Base-by-base conservation (phyloP, 2,888 invertebrate genomes). In the Aspidiotus rigidus region DNA sequence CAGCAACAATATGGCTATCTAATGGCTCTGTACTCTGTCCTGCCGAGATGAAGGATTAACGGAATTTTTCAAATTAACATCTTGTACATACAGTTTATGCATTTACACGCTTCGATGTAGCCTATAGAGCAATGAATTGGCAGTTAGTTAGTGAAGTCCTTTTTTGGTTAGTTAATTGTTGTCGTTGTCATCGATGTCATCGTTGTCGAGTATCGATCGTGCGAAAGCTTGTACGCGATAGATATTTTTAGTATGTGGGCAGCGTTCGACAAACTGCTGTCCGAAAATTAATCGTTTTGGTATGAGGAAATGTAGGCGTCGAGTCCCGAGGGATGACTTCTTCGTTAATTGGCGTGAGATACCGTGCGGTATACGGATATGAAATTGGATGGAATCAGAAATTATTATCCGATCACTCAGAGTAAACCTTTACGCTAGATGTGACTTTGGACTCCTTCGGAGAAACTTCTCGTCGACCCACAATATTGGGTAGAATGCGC, bases 101-200 rank as follows among this genome's bases (percentile, higher is more conserved):
- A 28, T 28, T 28, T 3, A 1, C 1, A 28, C 28, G 28, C 28
- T 62, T 62, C 16, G 53, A 16, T 57, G 17, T 17, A n/a, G n/a
- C n/a, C n/a, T n/a, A 53, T 63, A 63, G 49, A 57, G 15, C 11
- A 17, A 15, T 57, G 57, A 17, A 28, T 41, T 64, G 53, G 39
- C 40, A 53, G 16, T 55, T 64, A 15, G 54, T 54, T 55, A 55
- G 15, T 15, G 64, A 16, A 28, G 53, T 55, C 39, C 39, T 28
- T 63, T 42, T 63, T 53, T n/a, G 49, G 49, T 49, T 28, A 28
- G 28, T 28, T 28, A 28, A 28, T 28, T 28, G 28, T 28, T 28
- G 28, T 28, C 28, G 28, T 28, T 28, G 28, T 28, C 28, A 55
- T 55, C 17, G 56, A 59, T 59, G 16, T 59, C 28, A 28, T 8